Base-by-base conservation (phyloP, 1,140 invertebrate species). In the Nephila pilipes region DNA sequence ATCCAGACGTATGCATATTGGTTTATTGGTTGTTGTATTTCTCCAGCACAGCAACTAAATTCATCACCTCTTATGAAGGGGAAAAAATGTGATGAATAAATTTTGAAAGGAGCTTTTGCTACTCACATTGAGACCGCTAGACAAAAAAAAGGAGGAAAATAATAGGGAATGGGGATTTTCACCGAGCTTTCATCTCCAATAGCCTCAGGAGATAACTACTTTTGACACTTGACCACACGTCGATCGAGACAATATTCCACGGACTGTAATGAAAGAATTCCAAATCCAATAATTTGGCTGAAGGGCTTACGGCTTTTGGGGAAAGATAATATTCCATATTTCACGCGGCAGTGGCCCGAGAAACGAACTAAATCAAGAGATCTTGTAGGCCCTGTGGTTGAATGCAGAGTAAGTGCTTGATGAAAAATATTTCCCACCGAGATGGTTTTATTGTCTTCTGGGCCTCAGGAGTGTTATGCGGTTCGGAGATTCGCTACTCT, bases 181-280 rank as follows among this genome's bases (percentile, higher is more conserved):
- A 3, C 14, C 29, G 29, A 60, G 14, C 22, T 36, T n/a, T 36
- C 69, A 75, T n/a, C 69, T 75, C 69, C 20, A 4, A 36, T 81
- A 46, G 55, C 85, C 85, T 32, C 14, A 63, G 32, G 85, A 60
- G 85, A 32, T 32, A 54, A 54, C n/a, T 36, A 46, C 63, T 54
- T 88, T 88, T 88, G 87, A 88, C 87, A 75, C 60, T 69, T 88
- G 87, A 88, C 87, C 87, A 88, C 87, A 69, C 54, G 22, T 88
- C 25, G 16, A 22, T 55, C 22, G 81, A 83, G 81, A 55, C 81
- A 83, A 14, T 14, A 55, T 55, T 83, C 81, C 46, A 83, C n/a
- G 25, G 20, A 75, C 87, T n/a, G 54, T 88, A 88, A 88, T 88
- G 65, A 88, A 88, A 88, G 65, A 69, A 58, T 60, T 75, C 85